Percentiles rank a stretch among this genome's conserved stretches.
phyloP scores from a whole-genome alignment of 2,888 invertebrate genomes.

The Autographa gamma region DNA sequence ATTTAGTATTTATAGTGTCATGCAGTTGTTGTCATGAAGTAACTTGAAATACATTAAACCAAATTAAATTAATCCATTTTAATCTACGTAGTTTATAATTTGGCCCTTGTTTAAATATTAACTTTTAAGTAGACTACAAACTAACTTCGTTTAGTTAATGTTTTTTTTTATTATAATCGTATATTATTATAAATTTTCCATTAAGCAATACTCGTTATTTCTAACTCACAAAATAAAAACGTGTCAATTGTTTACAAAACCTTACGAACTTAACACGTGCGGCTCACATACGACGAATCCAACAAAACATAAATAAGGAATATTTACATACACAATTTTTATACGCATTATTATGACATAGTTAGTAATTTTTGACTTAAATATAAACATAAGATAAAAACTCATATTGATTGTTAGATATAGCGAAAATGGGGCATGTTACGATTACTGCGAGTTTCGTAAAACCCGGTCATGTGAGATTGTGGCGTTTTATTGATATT shows the following conservation, averaged over 20 bases:
- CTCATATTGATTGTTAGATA: conserved; percentile 54
- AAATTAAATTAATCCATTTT: too few relatives aligned
- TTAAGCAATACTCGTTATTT: too few relatives aligned
- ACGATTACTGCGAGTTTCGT: conserved; percentile 39
- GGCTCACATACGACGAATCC: conserved; percentile 36
- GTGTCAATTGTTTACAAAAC: conserved; percentile 1
- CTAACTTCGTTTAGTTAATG: too few relatives aligned
- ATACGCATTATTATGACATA: conserved; percentile 43
- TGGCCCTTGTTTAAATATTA: too few relatives aligned
- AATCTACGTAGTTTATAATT: too few relatives aligned
- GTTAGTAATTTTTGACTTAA: conserved; percentile 35
- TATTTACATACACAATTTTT: conserved; percentile 31
- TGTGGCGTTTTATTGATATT: conserved; percentile 42
- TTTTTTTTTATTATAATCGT: too few relatives aligned
- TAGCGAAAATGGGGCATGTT: conserved; percentile 44
- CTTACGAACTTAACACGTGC: conserved; percentile 19
- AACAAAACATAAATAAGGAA: conserved; percentile 1
- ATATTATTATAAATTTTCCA: too few relatives aligned
- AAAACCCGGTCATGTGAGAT: conserved; percentile 51
- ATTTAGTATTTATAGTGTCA: too few relatives aligned
- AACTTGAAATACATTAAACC: too few relatives aligned
- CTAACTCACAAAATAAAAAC: not conserved
- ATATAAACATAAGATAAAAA: conserved; percentile 50
- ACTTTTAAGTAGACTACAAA: too few relatives aligned
- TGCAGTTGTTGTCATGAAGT: too few relatives aligned